Conservation (phyloP, 2,888 invertebrate species). For the Meganola albula region DNA sequence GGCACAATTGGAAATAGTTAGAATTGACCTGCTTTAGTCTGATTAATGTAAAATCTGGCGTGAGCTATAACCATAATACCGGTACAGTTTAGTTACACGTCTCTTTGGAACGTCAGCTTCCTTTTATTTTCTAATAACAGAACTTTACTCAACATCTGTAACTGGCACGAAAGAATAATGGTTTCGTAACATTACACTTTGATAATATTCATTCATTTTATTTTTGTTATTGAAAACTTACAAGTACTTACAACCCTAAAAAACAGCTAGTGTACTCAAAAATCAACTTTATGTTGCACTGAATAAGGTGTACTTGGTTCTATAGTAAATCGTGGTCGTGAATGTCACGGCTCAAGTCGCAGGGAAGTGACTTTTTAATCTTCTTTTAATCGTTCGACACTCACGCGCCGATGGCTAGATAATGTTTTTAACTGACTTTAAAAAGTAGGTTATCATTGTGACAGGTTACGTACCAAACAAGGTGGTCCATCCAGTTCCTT, state of each 20-base stretch:
- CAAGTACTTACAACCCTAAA: constrained; percentile 7
- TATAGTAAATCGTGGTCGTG: background rate
- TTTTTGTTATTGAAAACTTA: constrained; percentile 17
- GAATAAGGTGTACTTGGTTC: constrained; percentile 2
- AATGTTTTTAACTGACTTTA: no score
- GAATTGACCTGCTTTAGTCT: no score
- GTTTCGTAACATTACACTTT: constrained; percentile 26
- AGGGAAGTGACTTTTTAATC: constrained; percentile 32
- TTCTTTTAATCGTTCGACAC: constrained; percentile 27
- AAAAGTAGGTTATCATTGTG: no score
- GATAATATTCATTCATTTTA: constrained; percentile 22
- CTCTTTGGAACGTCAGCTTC: no score
- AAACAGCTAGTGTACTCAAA: background rate
- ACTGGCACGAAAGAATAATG: constrained; percentile 11
- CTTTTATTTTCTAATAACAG: no score
- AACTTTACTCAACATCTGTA: constrained; percentile 15
- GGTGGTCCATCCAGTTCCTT: no score
- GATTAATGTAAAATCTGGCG: no score
- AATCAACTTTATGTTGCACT: background rate
- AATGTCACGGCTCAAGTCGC: constrained; percentile 19
- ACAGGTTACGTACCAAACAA: no score
- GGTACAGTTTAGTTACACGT: no score
- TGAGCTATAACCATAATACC: no score
- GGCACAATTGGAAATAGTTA: no score
- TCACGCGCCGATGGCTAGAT: constrained; percentile 34